phyloP scores from a whole-genome alignment of 1,140 invertebrate genomes.

The Zaprionus africanus region DNA sequence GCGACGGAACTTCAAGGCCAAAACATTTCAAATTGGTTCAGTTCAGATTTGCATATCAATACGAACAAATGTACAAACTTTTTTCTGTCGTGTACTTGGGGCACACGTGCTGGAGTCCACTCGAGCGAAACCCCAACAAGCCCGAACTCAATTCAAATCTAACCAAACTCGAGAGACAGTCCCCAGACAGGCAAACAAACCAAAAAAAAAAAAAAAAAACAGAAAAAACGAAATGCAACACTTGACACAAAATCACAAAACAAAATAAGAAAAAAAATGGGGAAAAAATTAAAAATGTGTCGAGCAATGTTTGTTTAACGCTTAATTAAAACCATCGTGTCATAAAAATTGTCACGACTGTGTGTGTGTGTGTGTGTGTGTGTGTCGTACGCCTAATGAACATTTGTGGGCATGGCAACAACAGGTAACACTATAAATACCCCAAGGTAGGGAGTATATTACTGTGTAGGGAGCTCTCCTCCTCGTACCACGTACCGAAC shows the following conservation, averaged over 20 bases:
- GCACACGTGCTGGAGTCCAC: conserved; percentile 50
- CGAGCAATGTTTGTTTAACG: conserved; percentile 56
- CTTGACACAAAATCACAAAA: conserved; percentile 41
- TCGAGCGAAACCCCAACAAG: conserved; percentile 26
- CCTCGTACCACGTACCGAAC: conserved; percentile 32
- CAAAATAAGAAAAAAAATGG: neutral
- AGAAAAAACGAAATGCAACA: conserved; percentile 35
- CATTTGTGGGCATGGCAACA: conserved; percentile 48
- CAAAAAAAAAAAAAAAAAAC: conserved; percentile 13
- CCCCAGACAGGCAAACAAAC: conserved; percentile 20
- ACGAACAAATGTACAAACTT: conserved; percentile 45
- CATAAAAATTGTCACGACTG: conserved; percentile 62
- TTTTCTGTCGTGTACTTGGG: conserved; percentile 29
- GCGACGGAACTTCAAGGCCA: conserved; percentile 64
- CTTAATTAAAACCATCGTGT: conserved; percentile 56
- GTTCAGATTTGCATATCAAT: conserved; percentile 68
- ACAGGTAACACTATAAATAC: conserved; percentile 36
- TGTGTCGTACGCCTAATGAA: conserved; percentile 27
- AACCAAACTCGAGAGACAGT: conserved; percentile 7
- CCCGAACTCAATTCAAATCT: conserved; percentile 20
- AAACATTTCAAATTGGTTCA: conserved; percentile 68
- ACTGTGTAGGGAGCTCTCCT: conserved; percentile 9
- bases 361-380: conserved; percentile 7
- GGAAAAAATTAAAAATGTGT: conserved; percentile 45
- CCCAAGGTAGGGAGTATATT: conserved; percentile 31